phyloP scores from a whole-genome alignment of 2,797 vertebrate genomes.

The Schizopygopsis malacanthus region DNA sequence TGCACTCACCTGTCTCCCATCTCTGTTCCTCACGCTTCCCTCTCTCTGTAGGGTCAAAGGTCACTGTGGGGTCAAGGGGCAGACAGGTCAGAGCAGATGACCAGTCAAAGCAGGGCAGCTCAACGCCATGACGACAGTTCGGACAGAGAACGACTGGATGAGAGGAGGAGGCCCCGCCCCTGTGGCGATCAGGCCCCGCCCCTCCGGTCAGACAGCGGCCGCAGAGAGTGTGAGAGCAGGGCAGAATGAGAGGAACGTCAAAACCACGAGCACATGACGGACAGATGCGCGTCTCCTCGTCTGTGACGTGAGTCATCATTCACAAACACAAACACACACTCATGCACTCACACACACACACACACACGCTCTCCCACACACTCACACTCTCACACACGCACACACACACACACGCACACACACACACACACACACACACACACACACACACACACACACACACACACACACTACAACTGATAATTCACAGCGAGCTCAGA shows the following conservation, averaged over 20 bases:
- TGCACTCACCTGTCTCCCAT: constrained; percentile 22
- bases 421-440: neutral
- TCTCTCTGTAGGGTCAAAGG: neutral
- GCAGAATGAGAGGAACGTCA: constrained; percentile 68
- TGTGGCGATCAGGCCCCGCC: constrained; percentile 36
- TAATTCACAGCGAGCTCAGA: neutral
- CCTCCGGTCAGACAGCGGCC: constrained; percentile 60
- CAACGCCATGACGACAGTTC: constrained; percentile 68
- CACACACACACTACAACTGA: neutral
- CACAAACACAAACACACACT: neutral
- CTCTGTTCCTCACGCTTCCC: neutral
- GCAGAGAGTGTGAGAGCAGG: constrained; percentile 76
- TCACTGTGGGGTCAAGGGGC: constrained; percentile 67
- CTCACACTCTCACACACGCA: too few relatives aligned
- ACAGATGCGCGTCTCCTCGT: constrained; percentile 59
- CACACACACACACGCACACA: neutral
- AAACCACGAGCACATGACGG: constrained; percentile 62
- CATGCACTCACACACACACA: neutral
- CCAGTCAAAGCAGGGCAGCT: constrained; percentile 74
- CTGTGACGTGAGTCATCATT: neutral
- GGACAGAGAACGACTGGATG: constrained; percentile 64
- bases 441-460: constrained; percentile 10
- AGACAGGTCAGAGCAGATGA: constrained; percentile 69
- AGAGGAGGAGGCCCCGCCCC: neutral
- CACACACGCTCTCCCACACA: neutral